Conservation (phyloP, 2,888 invertebrate genomes). For the Matsumyia berberina region DNA sequence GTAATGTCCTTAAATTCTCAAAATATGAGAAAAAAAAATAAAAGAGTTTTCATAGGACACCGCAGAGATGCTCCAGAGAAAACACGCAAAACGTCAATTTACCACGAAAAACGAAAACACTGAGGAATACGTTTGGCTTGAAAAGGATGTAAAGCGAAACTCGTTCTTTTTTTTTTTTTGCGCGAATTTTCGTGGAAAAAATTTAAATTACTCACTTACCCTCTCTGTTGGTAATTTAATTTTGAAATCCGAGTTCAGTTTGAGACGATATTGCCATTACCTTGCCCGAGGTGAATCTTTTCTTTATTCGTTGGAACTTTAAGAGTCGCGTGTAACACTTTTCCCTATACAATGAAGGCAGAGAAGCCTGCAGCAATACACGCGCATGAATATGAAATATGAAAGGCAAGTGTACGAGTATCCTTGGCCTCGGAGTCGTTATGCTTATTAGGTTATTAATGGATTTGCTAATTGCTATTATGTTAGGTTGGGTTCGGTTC, state of each 20-base stretch:
- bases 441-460: too few relatives aligned
- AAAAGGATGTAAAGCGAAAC: too few relatives aligned
- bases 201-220: slow-evolving; percentile 3
- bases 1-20: slow-evolving; percentile 16
- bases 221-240: slow-evolving; percentile 12
- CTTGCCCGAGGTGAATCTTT: slow-evolving; percentile 1
- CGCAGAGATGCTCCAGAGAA: not conserved
- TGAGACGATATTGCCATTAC: not conserved
- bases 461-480: too few relatives aligned
- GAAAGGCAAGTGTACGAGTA: too few relatives aligned
- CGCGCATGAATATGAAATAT: too few relatives aligned
- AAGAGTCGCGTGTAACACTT: slow-evolving; percentile 6
- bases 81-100: slow-evolving; percentile 19
- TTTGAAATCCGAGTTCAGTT: slow-evolving; percentile 3
- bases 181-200: not conserved
- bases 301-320: slow-evolving; percentile 9
- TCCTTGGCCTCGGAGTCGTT: too few relatives aligned
- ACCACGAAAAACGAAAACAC: not conserved
- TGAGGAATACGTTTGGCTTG: not conserved
- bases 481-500: too few relatives aligned
- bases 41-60: slow-evolving; percentile 20
- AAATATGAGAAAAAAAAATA: slow-evolving; percentile 9
- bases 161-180: not conserved
- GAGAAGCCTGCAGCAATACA: not conserved
- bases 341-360: slow-evolving; percentile 4